phyloP scores from a whole-genome alignment of 2,888 invertebrate genomes.

The Lepeophtheirus nordmannii region DNA sequence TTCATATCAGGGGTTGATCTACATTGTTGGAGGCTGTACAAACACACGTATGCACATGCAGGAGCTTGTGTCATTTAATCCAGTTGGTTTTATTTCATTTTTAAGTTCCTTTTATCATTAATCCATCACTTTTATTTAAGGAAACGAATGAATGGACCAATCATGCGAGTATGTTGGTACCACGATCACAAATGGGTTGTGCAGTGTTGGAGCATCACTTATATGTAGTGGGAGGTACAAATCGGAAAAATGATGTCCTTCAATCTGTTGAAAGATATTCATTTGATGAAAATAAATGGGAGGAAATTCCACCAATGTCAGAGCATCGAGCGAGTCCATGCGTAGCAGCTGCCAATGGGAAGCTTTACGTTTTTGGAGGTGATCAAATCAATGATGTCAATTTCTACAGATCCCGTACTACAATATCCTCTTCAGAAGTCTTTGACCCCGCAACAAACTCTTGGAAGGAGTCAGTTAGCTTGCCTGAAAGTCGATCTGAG shows the following conservation, averaged over 20 bases:
- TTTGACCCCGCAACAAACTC: constrained; percentile 60
- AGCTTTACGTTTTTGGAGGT: constrained; percentile 68
- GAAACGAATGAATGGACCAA: constrained; percentile 60
- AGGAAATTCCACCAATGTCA: constrained; percentile 53
- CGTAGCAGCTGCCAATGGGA: constrained; percentile 63
- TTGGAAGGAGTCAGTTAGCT: constrained; percentile 61
- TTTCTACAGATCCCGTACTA: constrained; percentile 57
- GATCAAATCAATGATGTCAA: constrained; percentile 61
- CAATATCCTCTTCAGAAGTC: constrained; percentile 64
- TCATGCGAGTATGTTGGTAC: constrained; percentile 58
- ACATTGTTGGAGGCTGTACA: constrained; percentile 78
- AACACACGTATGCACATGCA: constrained; percentile 59
- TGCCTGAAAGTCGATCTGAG: constrained; percentile 70
- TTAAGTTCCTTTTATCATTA: neutral
- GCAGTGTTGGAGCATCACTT: constrained; percentile 65
- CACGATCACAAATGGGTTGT: constrained; percentile 74
- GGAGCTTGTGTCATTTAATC: constrained; percentile 59
- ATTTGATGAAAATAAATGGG: constrained; percentile 66
- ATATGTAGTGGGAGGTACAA: constrained; percentile 77
- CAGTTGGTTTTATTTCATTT: neutral
- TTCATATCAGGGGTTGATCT: constrained; percentile 63
- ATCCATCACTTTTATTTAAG: neutral
- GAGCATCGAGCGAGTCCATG: constrained; percentile 65
- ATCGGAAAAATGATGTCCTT: constrained; percentile 59
- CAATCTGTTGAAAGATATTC: constrained; percentile 66